phyloP scores from a whole-genome alignment of 2,888 invertebrate species.

The Drosophila percnosoma region DNA sequence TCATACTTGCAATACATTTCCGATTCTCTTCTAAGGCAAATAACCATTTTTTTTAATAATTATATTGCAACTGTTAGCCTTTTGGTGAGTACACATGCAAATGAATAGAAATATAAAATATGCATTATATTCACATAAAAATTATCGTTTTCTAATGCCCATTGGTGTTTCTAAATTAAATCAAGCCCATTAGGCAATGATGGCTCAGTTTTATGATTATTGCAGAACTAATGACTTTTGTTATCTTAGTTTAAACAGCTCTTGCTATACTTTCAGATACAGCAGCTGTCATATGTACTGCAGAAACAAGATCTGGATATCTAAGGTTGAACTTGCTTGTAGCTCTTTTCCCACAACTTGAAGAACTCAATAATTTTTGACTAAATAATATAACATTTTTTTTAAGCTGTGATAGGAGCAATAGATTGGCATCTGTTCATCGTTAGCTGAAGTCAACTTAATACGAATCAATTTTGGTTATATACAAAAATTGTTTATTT shows the following conservation, averaged over 20 bases:
- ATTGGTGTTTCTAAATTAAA: conserved; percentile 7
- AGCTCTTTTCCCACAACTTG: background rate
- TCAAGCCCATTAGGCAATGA: conserved; percentile 5
- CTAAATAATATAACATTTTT: background rate
- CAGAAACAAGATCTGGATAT: background rate
- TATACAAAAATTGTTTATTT: conserved; percentile 50
- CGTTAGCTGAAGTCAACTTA: background rate
- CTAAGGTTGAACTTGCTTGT: too few species aligned
- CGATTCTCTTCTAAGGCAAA: background rate
- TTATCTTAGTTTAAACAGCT: background rate
- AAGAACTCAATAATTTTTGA: background rate
- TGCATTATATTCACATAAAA: background rate
- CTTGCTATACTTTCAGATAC: background rate
- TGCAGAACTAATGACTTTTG: background rate
- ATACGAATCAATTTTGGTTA: conserved; percentile 5
- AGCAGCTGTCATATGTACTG: background rate
- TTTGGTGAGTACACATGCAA: background rate
- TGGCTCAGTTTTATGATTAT: conserved; percentile 2
- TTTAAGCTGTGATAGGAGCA: background rate
- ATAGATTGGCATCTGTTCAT: background rate
- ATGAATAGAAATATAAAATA: background rate
- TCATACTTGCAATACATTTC: conserved; percentile 5
- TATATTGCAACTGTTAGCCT: background rate
- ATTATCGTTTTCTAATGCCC: background rate
- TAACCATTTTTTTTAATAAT: background rate